Percentiles rank a stretch among this genome's conserved stretches.
These are phyloP conservation scores for Andrena minutula DNA, from an alignment of 2,888 invertebrate genomes.

Conservation along the genomic window DNA sequence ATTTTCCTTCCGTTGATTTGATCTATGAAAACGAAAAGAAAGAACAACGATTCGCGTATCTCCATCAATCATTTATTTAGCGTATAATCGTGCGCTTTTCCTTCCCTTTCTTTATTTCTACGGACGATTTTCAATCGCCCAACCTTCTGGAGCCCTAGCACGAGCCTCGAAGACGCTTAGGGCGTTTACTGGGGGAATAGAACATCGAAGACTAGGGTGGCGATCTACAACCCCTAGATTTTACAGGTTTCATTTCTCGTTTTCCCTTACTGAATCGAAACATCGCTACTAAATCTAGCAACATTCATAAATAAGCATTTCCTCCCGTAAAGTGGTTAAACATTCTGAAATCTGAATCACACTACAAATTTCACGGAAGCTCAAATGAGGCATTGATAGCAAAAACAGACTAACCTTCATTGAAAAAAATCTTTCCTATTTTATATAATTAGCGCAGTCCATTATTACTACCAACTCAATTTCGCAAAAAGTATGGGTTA, in stretches of 20 bases:
- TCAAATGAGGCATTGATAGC: too few relatives aligned
- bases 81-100: slow-evolving; percentile 32
- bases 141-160: slow-evolving; percentile 27
- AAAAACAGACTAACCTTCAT: too few relatives aligned
- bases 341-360: too few relatives aligned
- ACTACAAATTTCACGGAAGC: too few relatives aligned
- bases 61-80: slow-evolving; percentile 63
- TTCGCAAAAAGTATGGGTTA: too few relatives aligned
- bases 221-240: slow-evolving; percentile 16
- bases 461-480: too few relatives aligned
- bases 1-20: slow-evolving; percentile 37
- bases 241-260: background rate
- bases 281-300: background rate
- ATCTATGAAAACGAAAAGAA: slow-evolving; percentile 29
- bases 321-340: too few relatives aligned
- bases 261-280: background rate
- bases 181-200: slow-evolving; percentile 20
- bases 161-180: slow-evolving; percentile 22
- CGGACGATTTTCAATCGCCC: slow-evolving; percentile 34
- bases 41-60: slow-evolving; percentile 29
- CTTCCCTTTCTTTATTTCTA: slow-evolving; percentile 21
- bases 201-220: slow-evolving; percentile 14
- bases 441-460: too few relatives aligned
- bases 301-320: background rate
- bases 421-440: too few relatives aligned